Percentiles rank a stretch among this genome's conserved stretches.
phyloP scores from a whole-genome alignment of 92 coral and sea anemone species.

The Porites divaricata region DNA sequence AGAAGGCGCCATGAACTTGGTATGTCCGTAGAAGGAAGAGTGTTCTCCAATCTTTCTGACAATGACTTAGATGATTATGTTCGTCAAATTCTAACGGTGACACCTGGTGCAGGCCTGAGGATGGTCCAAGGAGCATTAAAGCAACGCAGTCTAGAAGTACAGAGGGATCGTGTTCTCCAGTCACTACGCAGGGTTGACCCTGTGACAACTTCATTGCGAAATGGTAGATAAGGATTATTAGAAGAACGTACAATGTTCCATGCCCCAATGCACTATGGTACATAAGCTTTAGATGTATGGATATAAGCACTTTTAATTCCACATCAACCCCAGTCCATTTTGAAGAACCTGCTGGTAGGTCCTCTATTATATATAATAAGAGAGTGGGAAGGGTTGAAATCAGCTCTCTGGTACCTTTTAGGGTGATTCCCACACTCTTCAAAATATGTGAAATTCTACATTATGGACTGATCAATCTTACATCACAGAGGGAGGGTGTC shows the following conservation, averaged over 20 bases:
- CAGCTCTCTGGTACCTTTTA: no score
- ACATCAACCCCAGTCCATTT: no score
- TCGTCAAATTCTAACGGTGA: no score
- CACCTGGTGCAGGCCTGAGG: slow-evolving; percentile 60
- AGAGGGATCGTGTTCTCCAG: slow-evolving; percentile 51
- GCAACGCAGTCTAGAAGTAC: slow-evolving; percentile 38
- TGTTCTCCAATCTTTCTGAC: slow-evolving; percentile 40
- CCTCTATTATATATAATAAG: no score
- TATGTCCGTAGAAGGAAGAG: slow-evolving; percentile 53
- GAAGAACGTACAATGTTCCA: slow-evolving; percentile 58
- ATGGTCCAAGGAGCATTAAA: slow-evolving; percentile 61
- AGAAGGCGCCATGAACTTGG: slow-evolving; percentile 53
- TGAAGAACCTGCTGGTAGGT: no score
- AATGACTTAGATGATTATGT: slow-evolving; percentile 32
- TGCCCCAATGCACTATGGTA: slow-evolving; percentile 70
- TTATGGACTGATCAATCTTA: no score
- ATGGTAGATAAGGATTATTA: slow-evolving; percentile 53
- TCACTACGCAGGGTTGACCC: slow-evolving; percentile 69
- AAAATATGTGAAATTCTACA: no score
- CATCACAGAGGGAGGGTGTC: no score
- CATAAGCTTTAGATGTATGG: not conserved
- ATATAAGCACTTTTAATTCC: no score
- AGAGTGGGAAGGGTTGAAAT: no score
- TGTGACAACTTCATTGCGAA: slow-evolving; percentile 55
- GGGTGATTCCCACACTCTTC: no score